Base-by-base conservation (phyloP, 2,888 invertebrate species). In the Ypsolopha sequella region DNA sequence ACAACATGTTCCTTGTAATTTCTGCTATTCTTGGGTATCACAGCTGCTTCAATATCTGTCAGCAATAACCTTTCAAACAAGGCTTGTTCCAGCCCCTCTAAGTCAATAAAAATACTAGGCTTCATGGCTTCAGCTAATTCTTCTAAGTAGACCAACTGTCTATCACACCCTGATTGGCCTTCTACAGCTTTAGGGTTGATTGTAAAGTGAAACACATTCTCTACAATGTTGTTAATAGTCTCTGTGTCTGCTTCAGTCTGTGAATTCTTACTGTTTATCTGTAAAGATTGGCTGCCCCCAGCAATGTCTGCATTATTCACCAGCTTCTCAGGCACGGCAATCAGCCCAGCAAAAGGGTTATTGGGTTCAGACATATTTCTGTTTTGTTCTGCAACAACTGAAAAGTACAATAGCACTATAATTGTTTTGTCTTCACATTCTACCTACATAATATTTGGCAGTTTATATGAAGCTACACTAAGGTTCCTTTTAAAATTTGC, bases 41-140 rank as follows among this genome's bases (percentile, higher is more conserved):
- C 73, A 68, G 73, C 82, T 36, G 85, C 70, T 54, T 84, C 73
- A 8, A 90, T 85, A 51, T 91, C 85, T 8, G 73, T 62, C 45
- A 93, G 60, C 10, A 95, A 85, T 13, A 95, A 72, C 56, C 95
- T 88, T 69, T 95, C 95, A 73, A 95, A 95, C 10, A 95, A 74
- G 0, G 92, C 93, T 66, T 93, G 92, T 55, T 93, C 93, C 46
- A 95, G 71, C 1, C 91, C 84, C 59, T 93, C 91, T 53, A 91
- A 72, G 57, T 93, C 90, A 58, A 91, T 80, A 48, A 87, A 71
- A 48, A 73, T 68, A 50, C 76, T 72, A 7, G 87, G 87, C 44
- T 79, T 77, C 54, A 85, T 75, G 7, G 86, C 84, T 49, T 77
- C 72, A 2, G 89, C 87, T 50, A 91, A 80, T 61, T 92, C 92